Conservation (phyloP, 2,888 invertebrate species). For the Drosophila tripunctata region DNA sequence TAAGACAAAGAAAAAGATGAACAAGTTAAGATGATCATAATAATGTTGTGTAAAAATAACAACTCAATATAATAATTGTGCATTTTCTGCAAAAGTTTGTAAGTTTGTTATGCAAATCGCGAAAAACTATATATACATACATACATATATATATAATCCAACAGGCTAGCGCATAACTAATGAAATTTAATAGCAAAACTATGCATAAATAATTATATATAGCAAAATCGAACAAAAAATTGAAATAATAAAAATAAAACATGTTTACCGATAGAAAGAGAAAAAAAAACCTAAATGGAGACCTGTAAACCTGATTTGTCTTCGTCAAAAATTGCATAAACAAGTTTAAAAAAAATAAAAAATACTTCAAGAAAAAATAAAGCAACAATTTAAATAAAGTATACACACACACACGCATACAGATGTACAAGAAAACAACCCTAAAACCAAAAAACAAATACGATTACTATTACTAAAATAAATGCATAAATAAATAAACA, state of each 20-base stretch:
- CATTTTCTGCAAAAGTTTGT: constrained; percentile 53
- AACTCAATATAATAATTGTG: constrained; percentile 43
- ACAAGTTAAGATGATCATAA: constrained; percentile 26
- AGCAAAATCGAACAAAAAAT: constrained; percentile 21
- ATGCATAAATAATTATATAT: constrained; percentile 55
- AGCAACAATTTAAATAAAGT: constrained; percentile 54
- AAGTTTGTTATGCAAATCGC: constrained; percentile 62
- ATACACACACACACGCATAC: constrained; percentile 33
- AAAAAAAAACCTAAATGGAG: constrained; percentile 31
- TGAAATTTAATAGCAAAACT: constrained; percentile 66
- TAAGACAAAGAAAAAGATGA: constrained; percentile 20
- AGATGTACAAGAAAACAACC: constrained; percentile 33
- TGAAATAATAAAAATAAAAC: constrained; percentile 34
- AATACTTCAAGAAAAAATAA: constrained; percentile 4
- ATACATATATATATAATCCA: constrained; percentile 35
- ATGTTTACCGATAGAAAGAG: constrained; percentile 42
- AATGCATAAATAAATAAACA: constrained; percentile 36
- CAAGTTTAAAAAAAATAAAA: constrained; percentile 46
- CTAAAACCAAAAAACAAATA: constrained; percentile 53
- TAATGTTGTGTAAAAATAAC: too few species aligned
- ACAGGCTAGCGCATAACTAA: constrained; percentile 70
- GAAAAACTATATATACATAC: constrained; percentile 39
- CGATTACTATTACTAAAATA: constrained; percentile 54
- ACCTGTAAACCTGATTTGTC: constrained; percentile 62
- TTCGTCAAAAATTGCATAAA: constrained; percentile 63